phyloP scores from a whole-genome alignment of 2,888 invertebrate species.

The Brachypalpus laphriformis region DNA sequence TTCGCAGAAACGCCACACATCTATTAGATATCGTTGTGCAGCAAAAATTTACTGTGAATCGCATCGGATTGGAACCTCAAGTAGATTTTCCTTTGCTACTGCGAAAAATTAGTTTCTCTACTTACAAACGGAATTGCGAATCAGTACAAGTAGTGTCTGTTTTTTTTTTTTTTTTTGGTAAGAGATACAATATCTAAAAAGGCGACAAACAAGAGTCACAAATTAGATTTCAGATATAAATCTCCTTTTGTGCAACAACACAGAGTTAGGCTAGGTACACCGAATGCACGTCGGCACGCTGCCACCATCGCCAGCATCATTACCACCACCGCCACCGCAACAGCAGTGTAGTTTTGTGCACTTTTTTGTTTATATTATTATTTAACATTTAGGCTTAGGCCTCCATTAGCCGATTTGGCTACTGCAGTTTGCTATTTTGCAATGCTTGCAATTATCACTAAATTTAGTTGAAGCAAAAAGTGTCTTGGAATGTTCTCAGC shows the following conservation, averaged over 20 bases:
- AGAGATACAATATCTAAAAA: constrained; percentile 73
- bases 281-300: constrained; percentile 45
- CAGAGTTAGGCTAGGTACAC: constrained; percentile 25
- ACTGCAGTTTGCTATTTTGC: constrained; percentile 51
- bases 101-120: constrained; percentile 53
- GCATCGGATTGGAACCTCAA: constrained; percentile 15
- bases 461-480: constrained; percentile 49
- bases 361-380: constrained; percentile 54
- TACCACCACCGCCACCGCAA: not conserved
- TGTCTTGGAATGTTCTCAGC: constrained; percentile 60
- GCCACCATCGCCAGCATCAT: constrained; percentile 19
- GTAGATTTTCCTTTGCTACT: constrained; percentile 21
- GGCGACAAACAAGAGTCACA: constrained; percentile 74
- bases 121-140: constrained; percentile 22
- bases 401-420: constrained; percentile 48
- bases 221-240: constrained; percentile 74
- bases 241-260: constrained; percentile 64
- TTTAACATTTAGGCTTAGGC: constrained; percentile 64
- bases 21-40: constrained; percentile 31
- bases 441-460: constrained; percentile 69
- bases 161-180: constrained; percentile 47
- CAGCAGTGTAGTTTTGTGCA: constrained; percentile 1
- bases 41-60: constrained; percentile 44
- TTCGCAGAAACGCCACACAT: constrained; percentile 47
- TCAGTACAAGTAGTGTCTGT: constrained; percentile 23